A percentile compares a stretch with the other conserved stretches of the same genome.
These are phyloP conservation scores for Clytia hemisphaerica DNA, from an alignment of 30 jellyfish, hydroid and myxozoan genomes.

Conservation along the genomic window DNA sequence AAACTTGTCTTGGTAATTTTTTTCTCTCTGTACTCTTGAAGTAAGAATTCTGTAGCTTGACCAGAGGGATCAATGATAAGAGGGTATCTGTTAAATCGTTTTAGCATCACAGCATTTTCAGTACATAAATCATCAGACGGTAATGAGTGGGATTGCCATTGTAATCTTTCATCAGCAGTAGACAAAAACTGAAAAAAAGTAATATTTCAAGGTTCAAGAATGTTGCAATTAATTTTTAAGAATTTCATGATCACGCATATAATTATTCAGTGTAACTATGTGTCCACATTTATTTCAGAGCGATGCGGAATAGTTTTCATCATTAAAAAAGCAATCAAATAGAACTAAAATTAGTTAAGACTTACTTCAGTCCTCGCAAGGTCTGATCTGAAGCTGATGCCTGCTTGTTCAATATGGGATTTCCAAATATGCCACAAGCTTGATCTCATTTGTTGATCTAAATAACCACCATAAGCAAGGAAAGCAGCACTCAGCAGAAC, in stretches of 20 bases:
- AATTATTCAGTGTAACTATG: too few species aligned
- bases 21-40: conserved; percentile 75
- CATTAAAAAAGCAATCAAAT: too few species aligned
- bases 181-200: conserved; percentile 65
- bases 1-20: conserved; percentile 89
- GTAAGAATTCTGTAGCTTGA: conserved; percentile 88
- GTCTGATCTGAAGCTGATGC: conserved; percentile 66
- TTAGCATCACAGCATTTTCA: conserved; percentile 95
- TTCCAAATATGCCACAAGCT: conserved; percentile 90
- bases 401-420: conserved; percentile 88
- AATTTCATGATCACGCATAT: too few species aligned
- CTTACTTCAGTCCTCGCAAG: conserved; percentile 97
- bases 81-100: conserved; percentile 87
- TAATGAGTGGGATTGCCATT: conserved; percentile 81
- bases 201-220: too few species aligned
- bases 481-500: conserved; percentile 88
- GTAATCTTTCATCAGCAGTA: conserved; percentile 90
- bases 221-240: too few species aligned
- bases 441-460: conserved; percentile 90
- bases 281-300: too few species aligned
- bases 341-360: too few species aligned
- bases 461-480: conserved; percentile 95
- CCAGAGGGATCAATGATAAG: conserved; percentile 98
- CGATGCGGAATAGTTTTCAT: too few species aligned
- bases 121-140: conserved; percentile 96